Conservation (phyloP, 2,113 vertebrate species). For the Penelope pileata region DNA sequence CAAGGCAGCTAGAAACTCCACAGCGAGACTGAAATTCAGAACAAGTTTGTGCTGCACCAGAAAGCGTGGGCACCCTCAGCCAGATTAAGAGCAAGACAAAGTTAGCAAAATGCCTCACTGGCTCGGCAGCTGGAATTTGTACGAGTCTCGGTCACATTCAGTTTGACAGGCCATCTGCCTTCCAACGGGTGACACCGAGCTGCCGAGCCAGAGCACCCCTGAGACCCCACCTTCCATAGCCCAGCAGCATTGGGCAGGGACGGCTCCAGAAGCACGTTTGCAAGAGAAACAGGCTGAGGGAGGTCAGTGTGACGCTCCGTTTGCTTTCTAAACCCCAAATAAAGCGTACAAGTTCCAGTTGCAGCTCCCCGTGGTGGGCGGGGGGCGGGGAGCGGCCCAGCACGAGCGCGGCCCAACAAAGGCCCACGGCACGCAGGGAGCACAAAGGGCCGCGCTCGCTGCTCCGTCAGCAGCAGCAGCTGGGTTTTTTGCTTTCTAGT, state of each 20-base stretch:
- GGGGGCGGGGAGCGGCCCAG: background rate
- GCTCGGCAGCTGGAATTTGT: background rate
- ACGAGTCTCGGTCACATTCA: background rate
- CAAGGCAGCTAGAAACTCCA: background rate
- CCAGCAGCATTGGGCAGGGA: background rate
- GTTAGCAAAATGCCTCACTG: background rate
- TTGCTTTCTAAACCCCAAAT: conserved; percentile 58
- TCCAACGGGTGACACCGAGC: background rate
- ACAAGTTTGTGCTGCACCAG: background rate
- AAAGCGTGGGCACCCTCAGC: background rate
- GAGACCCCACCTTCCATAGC: background rate
- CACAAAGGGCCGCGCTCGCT: background rate
- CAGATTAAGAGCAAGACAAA: background rate
- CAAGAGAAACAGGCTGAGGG: conserved; percentile 47
- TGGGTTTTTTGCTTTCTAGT: background rate
- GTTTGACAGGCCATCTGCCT: background rate
- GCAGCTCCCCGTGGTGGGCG: background rate
- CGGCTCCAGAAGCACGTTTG: conserved; percentile 37
- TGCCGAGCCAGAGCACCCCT: background rate
- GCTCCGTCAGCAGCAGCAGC: background rate
- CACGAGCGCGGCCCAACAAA: background rate
- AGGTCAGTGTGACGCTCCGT: conserved; percentile 48
- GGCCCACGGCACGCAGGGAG: background rate
- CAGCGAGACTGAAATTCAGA: background rate
- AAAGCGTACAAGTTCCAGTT: background rate